Percentiles rank a stretch among this genome's conserved stretches.
Evolutionary conservation across 2,113 vertebrate genomes (phyloP).

Genomic region (Spilogale gracilis): DNA sequence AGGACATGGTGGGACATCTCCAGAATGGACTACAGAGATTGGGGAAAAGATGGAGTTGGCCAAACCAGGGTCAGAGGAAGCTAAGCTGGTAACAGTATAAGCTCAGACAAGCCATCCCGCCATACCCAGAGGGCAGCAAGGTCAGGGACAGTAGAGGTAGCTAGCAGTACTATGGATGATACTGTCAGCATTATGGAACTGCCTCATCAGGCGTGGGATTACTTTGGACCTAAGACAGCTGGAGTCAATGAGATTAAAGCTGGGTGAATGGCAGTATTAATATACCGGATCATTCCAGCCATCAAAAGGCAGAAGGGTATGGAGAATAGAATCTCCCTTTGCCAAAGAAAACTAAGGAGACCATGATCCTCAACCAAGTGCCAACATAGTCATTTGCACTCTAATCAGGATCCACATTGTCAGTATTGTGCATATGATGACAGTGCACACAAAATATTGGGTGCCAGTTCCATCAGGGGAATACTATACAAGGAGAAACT

Average conservation of each 20-base stretch:
- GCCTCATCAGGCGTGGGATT: background rate
- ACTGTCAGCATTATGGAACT: background rate
- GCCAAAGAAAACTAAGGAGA: background rate
- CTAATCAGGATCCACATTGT: background rate
- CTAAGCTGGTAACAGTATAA: background rate
- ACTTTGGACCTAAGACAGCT: background rate
- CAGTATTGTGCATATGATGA: fast-evolving
- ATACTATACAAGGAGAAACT: background rate
- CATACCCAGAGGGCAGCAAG: background rate
- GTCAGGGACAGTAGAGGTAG: background rate
- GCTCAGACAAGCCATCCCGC: background rate
- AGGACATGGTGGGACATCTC: background rate
- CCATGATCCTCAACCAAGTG: background rate
- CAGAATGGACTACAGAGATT: background rate
- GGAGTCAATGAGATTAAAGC: background rate
- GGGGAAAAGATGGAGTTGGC: background rate
- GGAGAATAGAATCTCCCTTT: background rate
- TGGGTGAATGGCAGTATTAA: background rate
- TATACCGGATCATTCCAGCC: background rate
- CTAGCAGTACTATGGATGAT: background rate
- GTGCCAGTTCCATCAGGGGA: background rate
- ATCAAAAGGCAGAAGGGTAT: background rate
- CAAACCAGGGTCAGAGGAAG: background rate
- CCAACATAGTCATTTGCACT: background rate
- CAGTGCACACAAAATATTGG: background rate